Percentiles rank a stretch among this genome's conserved stretches.
Conservation (phyloP, 2,113 vertebrate species). For the Serilophus lunatus region DNA sequence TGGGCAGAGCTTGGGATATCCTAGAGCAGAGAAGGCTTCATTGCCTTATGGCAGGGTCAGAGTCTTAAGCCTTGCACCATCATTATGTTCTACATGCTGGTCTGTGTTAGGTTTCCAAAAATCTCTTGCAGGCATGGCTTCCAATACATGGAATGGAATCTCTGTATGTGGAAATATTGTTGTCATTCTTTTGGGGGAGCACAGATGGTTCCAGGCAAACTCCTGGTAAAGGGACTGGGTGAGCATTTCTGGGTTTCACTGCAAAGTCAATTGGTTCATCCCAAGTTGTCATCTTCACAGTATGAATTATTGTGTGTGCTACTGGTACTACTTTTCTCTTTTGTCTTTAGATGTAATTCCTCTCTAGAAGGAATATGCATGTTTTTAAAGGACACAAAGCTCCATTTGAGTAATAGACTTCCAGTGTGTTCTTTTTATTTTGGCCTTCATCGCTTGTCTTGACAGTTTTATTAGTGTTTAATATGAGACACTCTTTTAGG, state of each 20-base stretch:
- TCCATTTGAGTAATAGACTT: background rate
- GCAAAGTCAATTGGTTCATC: background rate
- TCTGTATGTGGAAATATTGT: fast-evolving
- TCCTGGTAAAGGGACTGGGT: background rate
- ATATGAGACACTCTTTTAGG: background rate
- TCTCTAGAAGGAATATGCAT: background rate
- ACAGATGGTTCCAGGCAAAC: background rate
- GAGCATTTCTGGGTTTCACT: background rate
- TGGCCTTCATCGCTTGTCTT: background rate
- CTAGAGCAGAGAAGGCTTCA: background rate
- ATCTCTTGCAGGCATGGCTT: background rate
- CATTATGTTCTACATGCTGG: background rate
- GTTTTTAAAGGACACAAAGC: background rate
- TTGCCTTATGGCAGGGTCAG: background rate
- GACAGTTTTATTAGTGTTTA: background rate
- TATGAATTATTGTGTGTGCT: background rate
- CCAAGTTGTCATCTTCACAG: fast-evolving
- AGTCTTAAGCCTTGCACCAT: background rate
- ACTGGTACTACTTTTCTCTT: background rate
- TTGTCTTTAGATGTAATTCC: background rate
- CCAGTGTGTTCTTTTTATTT: background rate
- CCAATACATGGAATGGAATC: background rate
- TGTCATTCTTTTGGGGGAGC: background rate
- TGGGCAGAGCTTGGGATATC: background rate
- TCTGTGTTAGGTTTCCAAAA: background rate